phyloP scores from a whole-genome alignment of 2,888 invertebrate genomes.

The Thecocarcelia acutangulata region DNA sequence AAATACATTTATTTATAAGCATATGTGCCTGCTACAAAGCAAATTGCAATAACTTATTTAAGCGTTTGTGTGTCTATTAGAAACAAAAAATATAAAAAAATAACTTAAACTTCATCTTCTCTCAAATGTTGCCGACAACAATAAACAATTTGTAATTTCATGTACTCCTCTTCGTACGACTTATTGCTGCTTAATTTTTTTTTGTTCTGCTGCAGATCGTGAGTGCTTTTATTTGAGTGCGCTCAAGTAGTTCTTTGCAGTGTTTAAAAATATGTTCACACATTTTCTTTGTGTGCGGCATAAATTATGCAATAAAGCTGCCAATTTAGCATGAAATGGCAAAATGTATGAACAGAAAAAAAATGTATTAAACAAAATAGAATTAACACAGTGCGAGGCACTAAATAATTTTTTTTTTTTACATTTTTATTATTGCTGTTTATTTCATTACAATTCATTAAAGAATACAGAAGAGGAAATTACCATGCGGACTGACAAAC shows the following conservation, averaged over 20 bases:
- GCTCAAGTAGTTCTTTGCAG: conserved; percentile 8
- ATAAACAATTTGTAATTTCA: conserved; percentile 33
- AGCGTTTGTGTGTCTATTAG: background rate
- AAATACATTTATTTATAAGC: background rate
- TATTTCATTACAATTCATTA: conserved; percentile 33
- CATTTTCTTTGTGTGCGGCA: conserved; percentile 72
- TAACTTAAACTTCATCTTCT: conserved; percentile 28
- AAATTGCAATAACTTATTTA: conserved; percentile 6
- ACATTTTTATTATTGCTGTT: conserved; percentile 27
- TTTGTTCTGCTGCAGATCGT: background rate
- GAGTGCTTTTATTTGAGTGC: background rate
- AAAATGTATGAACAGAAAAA: conserved; percentile 10
- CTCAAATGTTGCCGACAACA: conserved; percentile 46
- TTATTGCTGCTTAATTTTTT: conserved; percentile 6
- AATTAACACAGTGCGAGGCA: conserved; percentile 38
- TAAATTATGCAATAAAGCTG: conserved; percentile 77
- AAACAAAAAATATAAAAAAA: background rate
- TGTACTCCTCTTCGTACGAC: conserved; percentile 1
- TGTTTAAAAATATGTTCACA: conserved; percentile 51
- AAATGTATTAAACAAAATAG: conserved; percentile 35
- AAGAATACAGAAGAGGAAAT: conserved; percentile 37
- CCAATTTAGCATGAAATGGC: conserved; percentile 54
- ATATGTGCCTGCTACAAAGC: background rate
- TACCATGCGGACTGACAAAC: conserved; percentile 30
- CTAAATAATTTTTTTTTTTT: conserved; percentile 10